phyloP scores from a whole-genome alignment of 2,888 invertebrate genomes.

The Tridacna gigas region DNA sequence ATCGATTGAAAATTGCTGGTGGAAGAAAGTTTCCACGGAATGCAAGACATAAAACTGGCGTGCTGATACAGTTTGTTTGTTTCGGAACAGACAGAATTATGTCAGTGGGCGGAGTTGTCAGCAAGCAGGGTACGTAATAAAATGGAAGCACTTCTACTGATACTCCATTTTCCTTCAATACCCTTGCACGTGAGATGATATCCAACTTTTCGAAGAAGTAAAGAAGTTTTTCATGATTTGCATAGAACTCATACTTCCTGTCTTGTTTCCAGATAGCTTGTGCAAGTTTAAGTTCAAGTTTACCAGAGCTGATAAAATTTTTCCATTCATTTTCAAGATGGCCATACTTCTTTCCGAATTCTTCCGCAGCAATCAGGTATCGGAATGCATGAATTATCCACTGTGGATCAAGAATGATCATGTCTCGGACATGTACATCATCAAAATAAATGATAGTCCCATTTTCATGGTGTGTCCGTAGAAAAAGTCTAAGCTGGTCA shows the following conservation, averaged over 20 bases:
- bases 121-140: conserved; percentile 53
- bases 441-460: conserved; percentile 52
- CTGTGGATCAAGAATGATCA: conserved; percentile 52
- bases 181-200: conserved; percentile 46
- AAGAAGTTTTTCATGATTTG: conserved; percentile 50
- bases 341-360: conserved; percentile 54
- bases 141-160: conserved; percentile 24
- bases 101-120: conserved; percentile 33
- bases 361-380: conserved; percentile 46
- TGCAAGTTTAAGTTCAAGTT: conserved; percentile 39
- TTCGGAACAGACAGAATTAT: conserved; percentile 5
- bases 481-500: conserved; percentile 46
- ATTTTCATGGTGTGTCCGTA: conserved; percentile 40
- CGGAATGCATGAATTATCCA: conserved; percentile 58
- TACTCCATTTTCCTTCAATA: conserved; percentile 39
- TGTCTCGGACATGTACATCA: conserved; percentile 31
- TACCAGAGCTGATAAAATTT: conserved; percentile 46
- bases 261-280: conserved; percentile 51
- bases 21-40: conserved; percentile 52
- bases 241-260: conserved; percentile 41
- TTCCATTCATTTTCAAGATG: conserved; percentile 38
- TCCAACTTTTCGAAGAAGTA: conserved; percentile 48
- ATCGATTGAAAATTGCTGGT: conserved; percentile 49
- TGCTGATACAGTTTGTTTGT: conserved; percentile 19
- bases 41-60: conserved; percentile 46